Conservation (phyloP, 1,140 invertebrate genomes). For the Telenomus remus region DNA sequence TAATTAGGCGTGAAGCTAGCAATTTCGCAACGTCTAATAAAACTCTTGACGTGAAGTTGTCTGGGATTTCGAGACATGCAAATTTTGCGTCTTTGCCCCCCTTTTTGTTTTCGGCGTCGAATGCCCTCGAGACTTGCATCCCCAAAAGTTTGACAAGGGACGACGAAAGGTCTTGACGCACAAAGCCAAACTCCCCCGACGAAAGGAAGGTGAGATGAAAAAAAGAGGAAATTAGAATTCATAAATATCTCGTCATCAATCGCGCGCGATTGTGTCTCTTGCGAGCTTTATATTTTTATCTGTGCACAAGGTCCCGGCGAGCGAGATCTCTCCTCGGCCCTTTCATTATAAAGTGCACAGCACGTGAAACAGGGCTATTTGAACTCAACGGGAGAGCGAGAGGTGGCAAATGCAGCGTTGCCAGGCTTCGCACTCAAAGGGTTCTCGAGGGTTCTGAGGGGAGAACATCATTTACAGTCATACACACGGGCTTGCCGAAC, state of each 20-base stretch:
- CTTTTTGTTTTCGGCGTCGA: constrained; percentile 10
- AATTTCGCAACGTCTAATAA: neutral
- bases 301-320: constrained; percentile 35
- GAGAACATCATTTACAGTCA: constrained; percentile 28
- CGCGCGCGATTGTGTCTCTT: constrained; percentile 34
- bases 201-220: constrained; percentile 4
- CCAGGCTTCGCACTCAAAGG: constrained; percentile 52
- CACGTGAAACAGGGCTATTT: constrained; percentile 40
- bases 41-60: neutral
- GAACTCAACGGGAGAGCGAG: constrained; percentile 27
- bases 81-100: constrained; percentile 14
- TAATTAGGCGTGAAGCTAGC: too few relatives aligned
- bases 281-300: constrained; percentile 37
- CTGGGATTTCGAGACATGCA: constrained; percentile 9
- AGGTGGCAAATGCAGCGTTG: constrained; percentile 43
- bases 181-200: constrained; percentile 26
- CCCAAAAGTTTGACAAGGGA: constrained; percentile 38
- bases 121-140: constrained; percentile 20
- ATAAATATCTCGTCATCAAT: constrained; percentile 42
- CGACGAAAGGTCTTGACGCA: constrained; percentile 23
- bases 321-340: constrained; percentile 30
- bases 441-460: constrained; percentile 32
- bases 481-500: constrained; percentile 9
- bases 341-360: constrained; percentile 46
- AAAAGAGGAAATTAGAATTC: constrained; percentile 18